Evolutionary conservation across 2,113 vertebrate genomes (phyloP), one percentile per base, ranked within the genome.

Genomic region (Perca flavescens): DNA sequence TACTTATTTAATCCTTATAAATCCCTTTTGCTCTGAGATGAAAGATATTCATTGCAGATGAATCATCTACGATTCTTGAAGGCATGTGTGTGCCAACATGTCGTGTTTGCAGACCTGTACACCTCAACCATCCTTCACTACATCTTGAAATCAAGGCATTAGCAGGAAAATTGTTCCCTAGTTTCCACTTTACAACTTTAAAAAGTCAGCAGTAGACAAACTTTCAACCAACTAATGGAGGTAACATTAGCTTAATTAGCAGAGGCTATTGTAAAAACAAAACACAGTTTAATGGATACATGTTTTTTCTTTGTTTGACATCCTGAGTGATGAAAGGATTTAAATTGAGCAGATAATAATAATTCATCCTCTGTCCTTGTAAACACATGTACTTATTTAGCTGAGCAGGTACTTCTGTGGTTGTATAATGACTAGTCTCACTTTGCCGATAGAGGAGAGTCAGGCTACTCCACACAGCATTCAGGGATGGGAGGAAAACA

Each of bases 31-130:
- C 62, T 82, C 64, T 68, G 43, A 69, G 56, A 46, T 78, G 25
- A 77, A 61, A 65, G 12, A 54, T 65, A 50, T 21, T 52, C 22
- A 58, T 36, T 36, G 34, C 68, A 68, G 67, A 82, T 76, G 4
- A 77, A 36, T 36, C 56, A 67, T 65, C 36, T 28, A 13, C 1
- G 1, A 47, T 56, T 80, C 12, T 28, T 13, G 16, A 5, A 3
- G 10, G 4, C 22, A 34, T 40, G 13, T 25, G 14, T 63, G 56
- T 49, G 40, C 9, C 40, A 57, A 34, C 66, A n/a, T 46, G 17
- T 9, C 21, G 2, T 16, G 69, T 46, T 43, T 65, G 54, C 47
- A 68, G 56, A 47, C 13, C 1, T 74, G 49, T 17, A 53, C 52
- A 25, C 13, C 43, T 36, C 25, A 53, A 10, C 50, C 19, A 43